Evolutionary conservation across 2,113 vertebrate species (phyloP), one percentile per base, ranked within the genome.

Genomic region (Neolamprologus caudopunctatus): DNA sequence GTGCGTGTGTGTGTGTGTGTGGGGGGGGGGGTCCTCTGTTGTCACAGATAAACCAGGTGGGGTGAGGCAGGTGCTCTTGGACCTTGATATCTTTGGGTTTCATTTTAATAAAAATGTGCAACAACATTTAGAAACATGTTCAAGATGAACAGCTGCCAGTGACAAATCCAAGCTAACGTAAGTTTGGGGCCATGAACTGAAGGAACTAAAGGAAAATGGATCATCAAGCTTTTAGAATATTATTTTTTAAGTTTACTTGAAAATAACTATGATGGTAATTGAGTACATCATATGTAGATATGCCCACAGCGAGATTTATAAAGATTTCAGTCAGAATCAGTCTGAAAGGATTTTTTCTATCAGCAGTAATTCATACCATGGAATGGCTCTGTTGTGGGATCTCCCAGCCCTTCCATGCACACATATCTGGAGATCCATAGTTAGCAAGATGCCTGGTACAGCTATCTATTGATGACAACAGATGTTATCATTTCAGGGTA

Each of bases 1-100:
- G 0, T 33, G 21, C 0, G 3, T 5, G 8, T 1, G 8, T 16
- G 12, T 8, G 3, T 5, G 10, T 0, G 4, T 1, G 9, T 0
- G 4, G 0, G 1, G 9, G 10, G 21, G 54, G 11, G n/a, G 5
- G 1, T 24, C 21, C 54, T 54, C 53, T 55, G 11, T 55, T 55
- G 53, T 21, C 21, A 24, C 21, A 24, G 53, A 55, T 55, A 13
- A 55, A 26, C 54, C 12, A 26, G 55, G 24, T 28, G 24, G 24
- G 55, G 26, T 28, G 26, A 31, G 55, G 2, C 55, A 31, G 55
- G 26, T 58, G 55, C 55, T 31, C 55, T 31, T 58, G 8, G 55
- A 31, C 8, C 55, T 58, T 58, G 55, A 58, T 58, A 58, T 58
- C 57, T 17, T 31, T 58, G 26, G 26, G 57, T 58, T 58, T 58